Base-by-base conservation (phyloP, 2,888 invertebrate species). In the Ormyrus pomaceus region DNA sequence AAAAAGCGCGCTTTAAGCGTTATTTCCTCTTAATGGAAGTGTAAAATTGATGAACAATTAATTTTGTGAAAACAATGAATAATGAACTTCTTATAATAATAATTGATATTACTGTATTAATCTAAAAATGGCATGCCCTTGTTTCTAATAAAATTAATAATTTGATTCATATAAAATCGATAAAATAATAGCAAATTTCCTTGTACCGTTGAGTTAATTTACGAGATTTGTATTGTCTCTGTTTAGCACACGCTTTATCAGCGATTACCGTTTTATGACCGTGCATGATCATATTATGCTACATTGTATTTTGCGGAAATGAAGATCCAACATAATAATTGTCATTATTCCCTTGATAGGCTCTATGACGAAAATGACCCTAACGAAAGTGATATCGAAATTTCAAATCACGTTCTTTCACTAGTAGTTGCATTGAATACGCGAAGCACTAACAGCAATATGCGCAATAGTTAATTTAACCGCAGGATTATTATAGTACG, bases 391-490 rank as follows among this genome's bases (percentile, higher is more conserved):
- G 50, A 50, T 11, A 34, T 13, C 59, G 8, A 59, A 71, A 71
- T 62, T 62, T 34, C 9, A 62, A 51, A 72, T 72, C 53, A 45
- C 53, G 62, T 53, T 11, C 59, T 13, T 51, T 8, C 19, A 2
- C 50, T 6, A 48, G 48, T 48, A 34, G 34, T 34, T 34, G 34
- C 34, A 34, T 34, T 34, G 34, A 4, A 68, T 55, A 9, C 34
- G 34, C 55, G 9, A 48, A 48, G 46, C 66, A 8, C 6, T 51
- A 45, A 13, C 65, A 19, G 6, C 11, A 56, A 55, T 58, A 9
- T 19, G 7, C 11, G 46, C 7, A 55, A 64, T 73, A 64, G 73
- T 74, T 65, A 74, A 65, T 65, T 74, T 65, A 50, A 48, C 50
- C 56, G 64, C 64, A 65, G 56, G 48, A 74, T 74, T 65, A 65